A percentile compares a stretch with the other conserved stretches of the same genome.
Conservation (phyloP, 1,140 invertebrate genomes). For the Drosophila eugracilis region DNA sequence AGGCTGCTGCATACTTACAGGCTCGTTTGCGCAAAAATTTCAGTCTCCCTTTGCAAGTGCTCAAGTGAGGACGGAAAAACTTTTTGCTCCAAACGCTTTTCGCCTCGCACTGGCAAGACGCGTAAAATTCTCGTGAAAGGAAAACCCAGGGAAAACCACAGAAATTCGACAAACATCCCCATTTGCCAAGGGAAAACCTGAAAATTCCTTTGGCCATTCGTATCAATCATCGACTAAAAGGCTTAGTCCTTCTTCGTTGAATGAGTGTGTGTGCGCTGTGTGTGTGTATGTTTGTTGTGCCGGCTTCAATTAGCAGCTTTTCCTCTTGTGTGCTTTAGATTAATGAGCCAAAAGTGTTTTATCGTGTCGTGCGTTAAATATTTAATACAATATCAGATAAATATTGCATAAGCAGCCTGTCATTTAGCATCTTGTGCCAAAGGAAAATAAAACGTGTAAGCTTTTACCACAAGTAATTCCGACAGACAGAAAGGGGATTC, state of each 20-base stretch:
- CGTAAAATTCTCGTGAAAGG: slow-evolving; percentile 30
- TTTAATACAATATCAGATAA: slow-evolving; percentile 80
- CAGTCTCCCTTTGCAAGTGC: slow-evolving; percentile 74
- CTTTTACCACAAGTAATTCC: slow-evolving; percentile 23
- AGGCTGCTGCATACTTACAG: slow-evolving; percentile 69
- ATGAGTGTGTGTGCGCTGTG: slow-evolving; percentile 21
- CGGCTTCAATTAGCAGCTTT: slow-evolving; percentile 65
- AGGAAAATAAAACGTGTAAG: slow-evolving; percentile 9
- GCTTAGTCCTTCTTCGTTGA: slow-evolving; percentile 19
- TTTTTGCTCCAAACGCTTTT: slow-evolving; percentile 28
- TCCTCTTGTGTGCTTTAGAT: slow-evolving; percentile 37
- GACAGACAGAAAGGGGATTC: slow-evolving; percentile 15
- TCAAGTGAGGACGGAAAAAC: slow-evolving; percentile 53
- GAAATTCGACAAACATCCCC: not conserved
- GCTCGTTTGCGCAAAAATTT: slow-evolving; percentile 33
- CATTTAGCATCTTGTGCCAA: slow-evolving; percentile 54
- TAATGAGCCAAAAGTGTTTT: slow-evolving; percentile 82
- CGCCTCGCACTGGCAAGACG: slow-evolving; percentile 21
- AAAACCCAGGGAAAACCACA: not conserved
- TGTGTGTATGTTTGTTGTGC: slow-evolving; percentile 19
- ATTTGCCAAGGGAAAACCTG: not conserved
- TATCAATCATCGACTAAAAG: slow-evolving; percentile 44
- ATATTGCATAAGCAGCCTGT: slow-evolving; percentile 74
- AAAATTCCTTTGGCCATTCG: slow-evolving; percentile 26
- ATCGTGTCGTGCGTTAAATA: slow-evolving; percentile 80